Evolutionary conservation across 1,140 invertebrate species (phyloP).

Genomic region (Alviniconcha marisindica): DNA sequence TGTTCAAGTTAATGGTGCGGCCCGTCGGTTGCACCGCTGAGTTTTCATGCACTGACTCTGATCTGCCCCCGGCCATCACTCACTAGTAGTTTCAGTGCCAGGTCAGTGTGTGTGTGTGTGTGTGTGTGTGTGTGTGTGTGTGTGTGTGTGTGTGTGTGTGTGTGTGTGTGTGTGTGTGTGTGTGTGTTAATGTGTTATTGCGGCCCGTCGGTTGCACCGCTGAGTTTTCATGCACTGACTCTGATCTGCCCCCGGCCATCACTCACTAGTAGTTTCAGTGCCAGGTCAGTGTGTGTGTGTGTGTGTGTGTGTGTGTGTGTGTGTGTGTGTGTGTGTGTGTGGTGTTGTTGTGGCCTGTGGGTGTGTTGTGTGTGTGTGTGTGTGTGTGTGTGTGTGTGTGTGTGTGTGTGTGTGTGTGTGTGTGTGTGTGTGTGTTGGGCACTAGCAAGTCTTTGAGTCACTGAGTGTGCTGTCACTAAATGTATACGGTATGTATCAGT

Average conservation of each 20-base stretch:
- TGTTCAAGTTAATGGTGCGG: not conserved
- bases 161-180: too few species aligned
- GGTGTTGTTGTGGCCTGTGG: not conserved
- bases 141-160: too few species aligned
- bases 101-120: too few species aligned
- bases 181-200: too few species aligned
- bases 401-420: conserved; percentile 14
- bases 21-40: not conserved
- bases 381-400: not conserved
- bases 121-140: too few species aligned
- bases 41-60: not conserved
- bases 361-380: not conserved
- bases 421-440: not conserved
- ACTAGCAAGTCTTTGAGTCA: too few species aligned
- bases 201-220: not conserved
- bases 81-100: not conserved
- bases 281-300: conserved; percentile 10
- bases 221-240: not conserved
- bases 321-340: not conserved
- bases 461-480: too few species aligned
- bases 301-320: conserved; percentile 20
- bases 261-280: not conserved
- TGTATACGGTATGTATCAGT: not conserved
- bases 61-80: not conserved
- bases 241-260: not conserved